Base-by-base conservation (phyloP, 2,113 vertebrate species). In the Oxyruncus cristatus region DNA sequence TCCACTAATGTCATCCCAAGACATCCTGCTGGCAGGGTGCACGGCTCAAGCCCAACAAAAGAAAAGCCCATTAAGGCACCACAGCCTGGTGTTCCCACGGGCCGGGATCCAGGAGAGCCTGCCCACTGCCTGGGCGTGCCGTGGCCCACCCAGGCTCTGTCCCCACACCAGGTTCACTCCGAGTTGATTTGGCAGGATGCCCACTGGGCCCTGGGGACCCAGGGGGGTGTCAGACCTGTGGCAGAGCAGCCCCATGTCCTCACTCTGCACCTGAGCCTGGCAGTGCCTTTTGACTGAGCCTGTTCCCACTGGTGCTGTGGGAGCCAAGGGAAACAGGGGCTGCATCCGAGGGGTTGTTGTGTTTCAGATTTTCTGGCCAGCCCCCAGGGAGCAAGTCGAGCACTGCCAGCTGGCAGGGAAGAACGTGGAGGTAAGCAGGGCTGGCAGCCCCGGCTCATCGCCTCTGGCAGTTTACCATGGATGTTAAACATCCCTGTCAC, bases 341-440 rank as follows among this genome's bases (percentile, higher is more conserved):
- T 62, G 73, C 73, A 92, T 28, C 13, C 2, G 1, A 11, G 24
- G 80, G 49, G 24, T 77, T n/a, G 62, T n/a, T 93, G 85, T 95
- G 82, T 96, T 97, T 94, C 97, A 99, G 99, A 97, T 99, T 80
- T 93, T 98, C 96, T 99, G 98, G 99, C 98, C 98, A 10, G 98
- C 99, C 52, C 89, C 95, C 46, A 81, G 56, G 65, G 98, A 98
- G 37, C 97, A 99, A 26, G 98, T 98, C 5, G 98, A 98, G 37
- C 98, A 96, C 75, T 99, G 99, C 97, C 96, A 82, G 61, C 96
- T 97, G 90, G 98, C 98, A 1, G 99, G 99, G 20, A 99, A 99
- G 92, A 98, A 97, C 19, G 41, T 95, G 67, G 98, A 98, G 98
- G 99, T 98, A 96, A 97, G 88, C 22, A 56, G 70, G 42, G 56